Base-by-base conservation (phyloP, 2,888 invertebrate genomes). In the Heliothis peltigera region DNA sequence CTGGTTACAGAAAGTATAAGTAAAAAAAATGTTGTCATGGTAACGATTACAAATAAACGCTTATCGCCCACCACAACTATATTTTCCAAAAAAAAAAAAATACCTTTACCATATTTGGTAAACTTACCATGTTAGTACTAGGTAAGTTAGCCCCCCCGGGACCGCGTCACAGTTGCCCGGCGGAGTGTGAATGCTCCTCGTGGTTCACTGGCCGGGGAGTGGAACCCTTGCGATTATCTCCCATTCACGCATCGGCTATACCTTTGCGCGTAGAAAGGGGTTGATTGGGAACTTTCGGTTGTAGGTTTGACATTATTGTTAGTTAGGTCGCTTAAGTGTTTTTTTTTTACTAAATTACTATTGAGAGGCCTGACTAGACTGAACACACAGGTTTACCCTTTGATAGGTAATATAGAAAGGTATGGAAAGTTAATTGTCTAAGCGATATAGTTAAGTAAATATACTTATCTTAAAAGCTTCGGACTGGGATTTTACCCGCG, bases 121-220 rank as follows among this genome's bases (percentile, higher is more conserved):
- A 44, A 68, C 52, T 52, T 43, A n/a, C 48, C 19, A 44, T 59
- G 57, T 58, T 56, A n/a, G n/a, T n/a, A n/a, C n/a, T n/a, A 25
- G 39, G 48, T 25, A 64, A 75, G 61, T 75, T 75, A 57, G 42
- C 32, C 44, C 56, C 59, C 57, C 35, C 28, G 54, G 48, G 47
- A 17, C 10, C 47, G 69, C 59, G 65, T 64, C 54, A 66, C 65
- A 59, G 43, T 66, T 69, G 57, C 53, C 21, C 64, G 28, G 2
- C 47, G 56, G 56, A 69, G 78, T 81, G 78, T 81, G 69, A 81
- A 79, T 79, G 81, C 71, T 53, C 28, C 51, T 48, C 61, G 17
- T 65, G 67, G 60, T 18, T 77, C 68, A 77, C 17, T 62, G 63
- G 58, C 32, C 35, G 21, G 51, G 32, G 57, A 63, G 48, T 32